Evolutionary conservation across 2,113 vertebrate species (phyloP).

Genomic region (Campylomormyrus tamandua): DNA sequence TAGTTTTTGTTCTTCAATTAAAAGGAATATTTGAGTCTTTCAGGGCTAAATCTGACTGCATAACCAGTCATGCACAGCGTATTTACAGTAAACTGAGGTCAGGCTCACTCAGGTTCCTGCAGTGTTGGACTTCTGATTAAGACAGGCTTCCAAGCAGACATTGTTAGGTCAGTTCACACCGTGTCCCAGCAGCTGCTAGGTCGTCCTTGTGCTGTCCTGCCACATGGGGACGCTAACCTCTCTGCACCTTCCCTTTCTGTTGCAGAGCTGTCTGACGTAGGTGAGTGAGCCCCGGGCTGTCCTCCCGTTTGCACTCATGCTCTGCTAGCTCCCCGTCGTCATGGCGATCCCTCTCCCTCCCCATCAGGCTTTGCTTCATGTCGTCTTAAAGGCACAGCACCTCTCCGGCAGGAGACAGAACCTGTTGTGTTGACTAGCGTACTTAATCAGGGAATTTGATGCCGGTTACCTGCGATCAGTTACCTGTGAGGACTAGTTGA

Average conservation of each 20-base stretch:
- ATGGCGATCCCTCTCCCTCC: neutral
- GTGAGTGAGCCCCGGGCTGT: slow-evolving; percentile 55
- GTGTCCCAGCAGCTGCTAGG: neutral
- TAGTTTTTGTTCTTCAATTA: neutral
- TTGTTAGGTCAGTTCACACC: neutral
- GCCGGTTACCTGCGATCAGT: neutral
- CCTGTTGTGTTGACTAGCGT: neutral
- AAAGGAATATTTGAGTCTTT: neutral
- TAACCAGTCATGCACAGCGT: neutral
- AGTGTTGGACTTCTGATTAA: neutral
- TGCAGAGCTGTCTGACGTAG: slow-evolving; percentile 71
- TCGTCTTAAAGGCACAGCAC: neutral
- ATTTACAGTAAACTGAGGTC: neutral
- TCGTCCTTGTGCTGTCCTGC: slow-evolving; percentile 19
- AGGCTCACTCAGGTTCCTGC: neutral
- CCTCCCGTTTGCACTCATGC: slow-evolving; percentile 14
- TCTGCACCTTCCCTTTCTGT: slow-evolving; percentile 58
- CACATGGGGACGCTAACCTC: slow-evolving; percentile 39
- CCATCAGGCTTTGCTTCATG: slow-evolving; percentile 4
- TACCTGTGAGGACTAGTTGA: neutral
- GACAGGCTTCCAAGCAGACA: neutral
- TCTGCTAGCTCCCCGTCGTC: neutral
- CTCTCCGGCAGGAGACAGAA: neutral
- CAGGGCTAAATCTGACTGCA: neutral
- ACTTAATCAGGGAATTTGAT: neutral